Evolutionary conservation across 2,113 vertebrate genomes (phyloP), one percentile per base, ranked within the genome.

Genomic region (Rhegmatorhina hoffmannsi): DNA sequence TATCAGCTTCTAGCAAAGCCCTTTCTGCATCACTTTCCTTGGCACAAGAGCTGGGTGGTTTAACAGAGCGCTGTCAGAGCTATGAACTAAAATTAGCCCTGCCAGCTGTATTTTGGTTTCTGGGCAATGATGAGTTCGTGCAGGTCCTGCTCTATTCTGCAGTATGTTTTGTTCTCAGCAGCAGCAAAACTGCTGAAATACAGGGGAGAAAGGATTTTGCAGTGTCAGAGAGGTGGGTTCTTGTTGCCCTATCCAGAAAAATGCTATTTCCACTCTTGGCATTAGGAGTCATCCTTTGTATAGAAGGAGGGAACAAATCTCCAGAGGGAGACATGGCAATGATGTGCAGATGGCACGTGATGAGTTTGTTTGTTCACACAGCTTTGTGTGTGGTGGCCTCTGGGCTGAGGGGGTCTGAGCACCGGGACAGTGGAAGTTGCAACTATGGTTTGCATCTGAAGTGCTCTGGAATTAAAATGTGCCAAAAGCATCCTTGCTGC

Each of bases 51-150:
- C 46, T 12, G 25, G 2, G 18, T 58, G 60, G 17, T 84, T 90
- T 62, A 69, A 46, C 36, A 58, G 52, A 43, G 33, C 36, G 17
- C 38, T 74, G 21, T 23, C 55, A 89, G 76, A n/a, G n/a, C 53
- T 69, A 16, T 33, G 46, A 23, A 11, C 72, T 84, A 7, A 87
- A 84, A 75, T 87, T 63, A 91, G 63, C 72, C 43, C 34, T 74
- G 47, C 66, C 84, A 92, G 92, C 90, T 94, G 87, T 82, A 9
- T 84, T 96, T 91, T 75, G 47, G 29, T 50, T 87, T 82, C 84
- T 78, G 84, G 69, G 38, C 60, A 81, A 6, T 60, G 34, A n/a
- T 15, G 34, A 84, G 28, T 68, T 84, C n/a, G 55, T 29, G 11
- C 47, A 84, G 33, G 20, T 83, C 43, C 31, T 72, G 7, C 49